These are phyloP conservation scores for Salmo trutta DNA, from an alignment of 2,797 vertebrate species.

Conservation along the genomic window DNA sequence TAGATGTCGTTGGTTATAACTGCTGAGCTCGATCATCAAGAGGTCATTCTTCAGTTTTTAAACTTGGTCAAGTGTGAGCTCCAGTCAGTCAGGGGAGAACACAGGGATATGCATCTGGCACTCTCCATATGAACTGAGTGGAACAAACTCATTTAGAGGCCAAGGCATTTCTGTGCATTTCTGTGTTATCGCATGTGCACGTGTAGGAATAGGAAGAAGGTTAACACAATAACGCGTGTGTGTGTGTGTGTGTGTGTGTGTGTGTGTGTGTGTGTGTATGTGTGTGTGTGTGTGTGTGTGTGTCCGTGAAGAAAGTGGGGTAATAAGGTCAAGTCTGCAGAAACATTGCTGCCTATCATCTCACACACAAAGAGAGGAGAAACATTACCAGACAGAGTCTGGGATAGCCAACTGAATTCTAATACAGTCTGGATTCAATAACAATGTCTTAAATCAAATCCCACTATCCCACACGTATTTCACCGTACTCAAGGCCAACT, in stretches of 20 bases:
- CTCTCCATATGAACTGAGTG: slow-evolving; percentile 44
- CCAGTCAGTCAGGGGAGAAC: slow-evolving; percentile 42
- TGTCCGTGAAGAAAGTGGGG: too few species aligned
- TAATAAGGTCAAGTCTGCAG: too few species aligned
- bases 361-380: neutral
- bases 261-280: too few species aligned
- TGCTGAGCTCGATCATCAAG: neutral
- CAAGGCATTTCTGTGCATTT: slow-evolving; percentile 45
- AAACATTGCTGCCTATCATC: neutral
- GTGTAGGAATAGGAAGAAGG: slow-evolving; percentile 5
- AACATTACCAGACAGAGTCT: too few species aligned
- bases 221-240: slow-evolving; percentile 27
- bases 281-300: too few species aligned
- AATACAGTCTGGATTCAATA: neutral
- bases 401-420: too few species aligned
- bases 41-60: too few species aligned
- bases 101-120: slow-evolving; percentile 51
- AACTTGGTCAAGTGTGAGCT: too few species aligned
- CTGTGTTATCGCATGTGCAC: slow-evolving; percentile 14
- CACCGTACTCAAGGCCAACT: slow-evolving; percentile 22
- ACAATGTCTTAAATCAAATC: neutral
- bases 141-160: slow-evolving; percentile 51
- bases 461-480: neutral
- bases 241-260: neutral
- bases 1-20: neutral